A percentile compares a stretch with the other conserved stretches of the same genome.
Conservation (phyloP, 1,140 invertebrate genomes). For the Hestina assimilis region DNA sequence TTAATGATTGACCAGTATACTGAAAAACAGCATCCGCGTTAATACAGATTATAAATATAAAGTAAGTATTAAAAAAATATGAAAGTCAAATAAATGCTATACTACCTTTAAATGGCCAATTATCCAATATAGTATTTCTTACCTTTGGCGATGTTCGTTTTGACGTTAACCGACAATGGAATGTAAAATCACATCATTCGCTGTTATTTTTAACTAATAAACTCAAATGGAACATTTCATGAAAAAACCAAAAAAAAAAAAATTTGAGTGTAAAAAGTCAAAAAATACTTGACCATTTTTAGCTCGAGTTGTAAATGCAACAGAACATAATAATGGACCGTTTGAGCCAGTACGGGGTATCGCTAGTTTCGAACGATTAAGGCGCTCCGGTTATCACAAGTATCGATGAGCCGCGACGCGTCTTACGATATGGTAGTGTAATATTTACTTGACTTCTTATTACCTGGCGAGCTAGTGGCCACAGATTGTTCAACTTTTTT, state of each 20-base stretch:
- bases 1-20: slow-evolving; percentile 6
- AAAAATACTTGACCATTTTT: slow-evolving; percentile 79
- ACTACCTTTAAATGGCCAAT: slow-evolving; percentile 71
- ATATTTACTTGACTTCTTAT: slow-evolving; percentile 80
- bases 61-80: slow-evolving; percentile 25
- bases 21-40: slow-evolving; percentile 15
- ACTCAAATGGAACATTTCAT: slow-evolving; percentile 54
- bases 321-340: slow-evolving; percentile 64
- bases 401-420: slow-evolving; percentile 33
- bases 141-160: slow-evolving; percentile 67
- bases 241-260: slow-evolving; percentile 54
- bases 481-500: slow-evolving; percentile 80
- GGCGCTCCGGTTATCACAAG: slow-evolving; percentile 22
- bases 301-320: slow-evolving; percentile 74
- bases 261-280: slow-evolving; percentile 80
- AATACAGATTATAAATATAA: slow-evolving; percentile 9
- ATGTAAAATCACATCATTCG: slow-evolving; percentile 61
- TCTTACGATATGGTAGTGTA: slow-evolving; percentile 79
- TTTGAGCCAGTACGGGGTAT: slow-evolving; percentile 26
- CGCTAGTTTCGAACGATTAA: slow-evolving; percentile 33
- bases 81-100: slow-evolving; percentile 79
- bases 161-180: slow-evolving; percentile 60
- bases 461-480: slow-evolving; percentile 80
- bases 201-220: slow-evolving; percentile 51
- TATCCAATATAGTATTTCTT: slow-evolving; percentile 56